These are phyloP conservation scores for Xanthostigma xanthostigma DNA, from an alignment of 2,888 invertebrate species.

Conservation along the genomic window DNA sequence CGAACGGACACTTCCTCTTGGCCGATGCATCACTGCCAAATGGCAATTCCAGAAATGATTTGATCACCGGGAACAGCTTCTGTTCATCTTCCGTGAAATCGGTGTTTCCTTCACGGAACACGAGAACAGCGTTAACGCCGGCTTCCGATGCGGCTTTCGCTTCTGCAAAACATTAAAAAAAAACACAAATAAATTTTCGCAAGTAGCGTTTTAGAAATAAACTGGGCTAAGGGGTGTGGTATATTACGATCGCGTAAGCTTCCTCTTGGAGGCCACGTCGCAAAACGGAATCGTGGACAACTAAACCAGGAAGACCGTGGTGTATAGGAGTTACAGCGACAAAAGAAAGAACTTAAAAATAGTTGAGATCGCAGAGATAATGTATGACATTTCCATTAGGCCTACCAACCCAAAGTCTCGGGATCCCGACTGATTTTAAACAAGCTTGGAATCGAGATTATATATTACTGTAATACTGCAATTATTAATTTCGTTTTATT, in stretches of 20 bases:
- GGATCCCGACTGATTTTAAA: too few species aligned
- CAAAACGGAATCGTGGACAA: too few species aligned
- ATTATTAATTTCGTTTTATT: too few species aligned
- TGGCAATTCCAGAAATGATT: constrained; percentile 43
- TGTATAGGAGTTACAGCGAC: too few species aligned
- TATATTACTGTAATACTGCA: too few species aligned
- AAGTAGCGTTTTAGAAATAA: constrained; percentile 2
- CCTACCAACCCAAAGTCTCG: too few species aligned
- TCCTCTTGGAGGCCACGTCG: too few species aligned
- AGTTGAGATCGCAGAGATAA: background rate
- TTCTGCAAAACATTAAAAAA: constrained; percentile 39
- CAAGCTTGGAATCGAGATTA: too few species aligned
- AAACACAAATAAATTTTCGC: constrained; percentile 5
- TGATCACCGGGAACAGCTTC: constrained; percentile 36
- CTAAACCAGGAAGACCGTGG: too few species aligned
- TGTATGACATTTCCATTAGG: too few species aligned
- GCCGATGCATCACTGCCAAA: constrained; percentile 20
- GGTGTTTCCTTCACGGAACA: constrained; percentile 67
- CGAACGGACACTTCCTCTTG: constrained; percentile 25
- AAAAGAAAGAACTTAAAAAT: too few species aligned
- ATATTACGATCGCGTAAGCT: background rate
- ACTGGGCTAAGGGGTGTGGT: background rate
- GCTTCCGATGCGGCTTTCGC: constrained; percentile 66
- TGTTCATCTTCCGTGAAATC: constrained; percentile 45
- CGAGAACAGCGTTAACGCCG: constrained; percentile 51